Evolutionary conservation across 2,888 invertebrate genomes (phyloP).

Genomic region (Ryuthela nishihirai): DNA sequence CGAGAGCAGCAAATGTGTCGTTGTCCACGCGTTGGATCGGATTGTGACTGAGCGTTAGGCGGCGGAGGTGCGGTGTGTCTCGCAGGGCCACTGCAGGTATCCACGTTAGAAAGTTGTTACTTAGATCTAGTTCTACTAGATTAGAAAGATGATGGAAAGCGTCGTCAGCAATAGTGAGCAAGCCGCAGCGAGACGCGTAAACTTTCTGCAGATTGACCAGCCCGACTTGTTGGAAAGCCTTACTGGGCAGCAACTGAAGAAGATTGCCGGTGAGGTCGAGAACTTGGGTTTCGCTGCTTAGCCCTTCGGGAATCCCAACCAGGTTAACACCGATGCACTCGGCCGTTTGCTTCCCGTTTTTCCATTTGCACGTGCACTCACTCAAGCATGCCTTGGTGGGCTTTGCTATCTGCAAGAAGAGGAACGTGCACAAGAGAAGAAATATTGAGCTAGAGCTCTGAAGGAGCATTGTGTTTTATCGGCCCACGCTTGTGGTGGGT

Average conservation of each 20-base stretch:
- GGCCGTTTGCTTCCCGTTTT: slow-evolving; percentile 41
- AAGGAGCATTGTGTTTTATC: too few species aligned
- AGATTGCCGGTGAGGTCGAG: slow-evolving; percentile 40
- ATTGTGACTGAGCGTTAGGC: slow-evolving; percentile 41
- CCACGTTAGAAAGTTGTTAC: slow-evolving; percentile 38
- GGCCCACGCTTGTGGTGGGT: too few species aligned
- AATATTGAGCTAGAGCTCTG: too few species aligned
- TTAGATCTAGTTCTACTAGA: slow-evolving; percentile 42
- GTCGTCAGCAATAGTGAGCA: slow-evolving; percentile 37
- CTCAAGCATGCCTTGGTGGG: slow-evolving; percentile 36
- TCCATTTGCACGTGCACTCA: slow-evolving; percentile 43
- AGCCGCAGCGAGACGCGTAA: slow-evolving; percentile 33
- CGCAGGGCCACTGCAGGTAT: slow-evolving; percentile 40
- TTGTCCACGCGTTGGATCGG: slow-evolving; percentile 39
- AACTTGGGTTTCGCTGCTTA: slow-evolving; percentile 41
- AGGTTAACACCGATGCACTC: slow-evolving; percentile 39
- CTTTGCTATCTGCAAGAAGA: too few species aligned
- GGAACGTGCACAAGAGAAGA: too few species aligned
- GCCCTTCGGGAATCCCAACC: slow-evolving; percentile 35
- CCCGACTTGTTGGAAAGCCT: slow-evolving; percentile 37
- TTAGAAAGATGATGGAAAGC: slow-evolving; percentile 41
- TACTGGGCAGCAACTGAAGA: slow-evolving; percentile 30
- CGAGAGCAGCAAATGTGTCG: slow-evolving; percentile 36
- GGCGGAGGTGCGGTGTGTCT: slow-evolving; percentile 36
- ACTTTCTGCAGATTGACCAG: slow-evolving; percentile 41